Evolutionary conservation across 1,140 invertebrate species (phyloP), one percentile per base, ranked within the genome.

Genomic region (Drosophila repleta): DNA sequence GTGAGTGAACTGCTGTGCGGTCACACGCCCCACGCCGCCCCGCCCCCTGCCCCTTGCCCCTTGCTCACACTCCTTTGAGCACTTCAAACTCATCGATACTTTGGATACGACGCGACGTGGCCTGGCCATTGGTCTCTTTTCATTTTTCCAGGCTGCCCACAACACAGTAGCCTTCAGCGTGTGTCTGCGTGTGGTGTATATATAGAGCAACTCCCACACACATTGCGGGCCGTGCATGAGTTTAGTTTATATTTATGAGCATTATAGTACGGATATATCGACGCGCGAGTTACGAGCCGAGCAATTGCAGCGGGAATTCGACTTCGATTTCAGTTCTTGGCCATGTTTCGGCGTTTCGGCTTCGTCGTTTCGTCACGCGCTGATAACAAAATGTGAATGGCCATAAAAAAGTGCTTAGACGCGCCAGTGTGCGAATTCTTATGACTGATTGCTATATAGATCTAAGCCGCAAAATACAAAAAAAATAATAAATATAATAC

Each of bases 171-270:
- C 48, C 24, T 51, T 46, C 18, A 13, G 41, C 41, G 45, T 13
- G 45, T 48, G 10, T 24, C 6, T 13, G 24, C 7, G 20, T 26
- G 49, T 48, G 43, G 51, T 46, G 64, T 71, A 53, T 57, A 82
- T 74, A 79, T 67, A 53, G 13, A 57, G 45, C 61, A 58, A 66
- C 63, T 43, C 61, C 57, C 75, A 70, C 71, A 64, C 49, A 71
- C 35, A 69, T 64, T 57, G 57, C 26, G 58, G 32, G 45, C 37
- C 48, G 41, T 70, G 66, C 66, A 60, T 65, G 75, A 60, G 63
- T 76, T 89, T 89, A 91, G 90, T 91, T 91, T 81, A 89, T 91
- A 91, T 91, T 91, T 91, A 91, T 91, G 87, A 79, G 76, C 80
- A 90, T 91, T 91, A 91, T 91, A 91, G 90, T 88, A 75, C 90